Conservation (phyloP, 2,797 vertebrate genomes). For the Mormyrops attenuatus region DNA sequence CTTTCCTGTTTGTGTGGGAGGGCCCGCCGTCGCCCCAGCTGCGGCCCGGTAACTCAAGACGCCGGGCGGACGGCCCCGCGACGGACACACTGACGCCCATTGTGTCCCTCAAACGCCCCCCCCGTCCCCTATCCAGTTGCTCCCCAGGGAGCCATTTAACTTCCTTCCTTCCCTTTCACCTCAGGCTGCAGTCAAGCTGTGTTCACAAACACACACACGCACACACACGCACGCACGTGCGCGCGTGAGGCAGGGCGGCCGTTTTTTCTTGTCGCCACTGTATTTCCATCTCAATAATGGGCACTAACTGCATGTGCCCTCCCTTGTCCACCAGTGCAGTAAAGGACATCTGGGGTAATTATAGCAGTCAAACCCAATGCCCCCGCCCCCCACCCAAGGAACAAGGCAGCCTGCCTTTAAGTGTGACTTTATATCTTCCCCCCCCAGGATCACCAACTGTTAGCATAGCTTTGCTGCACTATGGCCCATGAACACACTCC, state of each 20-base stretch:
- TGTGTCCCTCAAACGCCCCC: slow-evolving; percentile 34
- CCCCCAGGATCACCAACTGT: not conserved
- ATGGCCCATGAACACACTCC: not conserved
- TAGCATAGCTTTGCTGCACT: not conserved
- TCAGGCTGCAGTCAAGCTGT: slow-evolving; percentile 62
- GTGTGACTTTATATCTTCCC: not conserved
- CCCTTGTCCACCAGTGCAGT: not conserved
- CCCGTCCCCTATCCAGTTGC: slow-evolving; percentile 38
- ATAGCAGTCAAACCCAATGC: not conserved
- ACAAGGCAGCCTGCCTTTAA: not conserved
- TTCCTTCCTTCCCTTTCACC: slow-evolving; percentile 70
- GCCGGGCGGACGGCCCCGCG: slow-evolving; percentile 38
- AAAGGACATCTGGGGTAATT: not conserved
- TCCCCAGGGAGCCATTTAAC: slow-evolving; percentile 39
- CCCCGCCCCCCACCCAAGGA: not conserved
- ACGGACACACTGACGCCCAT: slow-evolving; percentile 50
- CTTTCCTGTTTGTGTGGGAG: slow-evolving; percentile 53
- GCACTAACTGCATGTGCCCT: not conserved
- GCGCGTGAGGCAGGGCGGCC: not conserved
- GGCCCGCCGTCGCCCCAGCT: slow-evolving; percentile 58
- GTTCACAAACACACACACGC: slow-evolving; percentile 59
- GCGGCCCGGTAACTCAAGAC: slow-evolving; percentile 54
- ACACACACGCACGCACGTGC: slow-evolving; percentile 36
- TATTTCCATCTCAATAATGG: not conserved
- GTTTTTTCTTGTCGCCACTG: not conserved